These are phyloP conservation scores for Abrostola tripartita DNA, from an alignment of 2,888 invertebrate genomes.

Conservation along the genomic window DNA sequence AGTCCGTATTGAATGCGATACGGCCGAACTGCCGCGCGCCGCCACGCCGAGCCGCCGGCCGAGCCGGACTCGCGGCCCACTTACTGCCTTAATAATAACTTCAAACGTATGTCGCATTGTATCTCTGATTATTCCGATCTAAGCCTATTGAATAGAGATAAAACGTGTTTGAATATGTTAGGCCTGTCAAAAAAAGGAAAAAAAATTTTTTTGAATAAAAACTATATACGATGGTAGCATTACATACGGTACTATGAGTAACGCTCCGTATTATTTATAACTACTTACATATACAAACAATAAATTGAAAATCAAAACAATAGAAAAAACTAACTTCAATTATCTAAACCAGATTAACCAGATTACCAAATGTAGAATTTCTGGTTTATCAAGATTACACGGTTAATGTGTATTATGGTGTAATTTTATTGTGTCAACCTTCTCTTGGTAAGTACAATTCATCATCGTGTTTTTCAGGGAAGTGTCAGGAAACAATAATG, in stretches of 20 bases:
- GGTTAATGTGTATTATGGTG: constrained; percentile 70
- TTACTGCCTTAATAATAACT: constrained; percentile 84
- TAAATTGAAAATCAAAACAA: constrained; percentile 67
- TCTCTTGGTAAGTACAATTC: constrained; percentile 59
- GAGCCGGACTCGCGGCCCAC: constrained; percentile 69
- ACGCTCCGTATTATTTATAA: constrained; percentile 32
- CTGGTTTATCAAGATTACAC: constrained; percentile 79
- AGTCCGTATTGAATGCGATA: constrained; percentile 81
- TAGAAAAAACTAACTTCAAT: constrained; percentile 65
- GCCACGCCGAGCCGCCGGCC: constrained; percentile 20
- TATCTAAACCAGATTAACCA: constrained; percentile 77
- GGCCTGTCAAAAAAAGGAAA: constrained; percentile 63
- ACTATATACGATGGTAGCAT: constrained; percentile 13
- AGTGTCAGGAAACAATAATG: constrained; percentile 78
- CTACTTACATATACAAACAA: constrained; percentile 40
- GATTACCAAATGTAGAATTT: constrained; percentile 74
- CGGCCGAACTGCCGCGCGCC: constrained; percentile 32
- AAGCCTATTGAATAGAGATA: constrained; percentile 82
- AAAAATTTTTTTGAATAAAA: constrained; percentile 30
- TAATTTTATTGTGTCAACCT: constrained; percentile 73
- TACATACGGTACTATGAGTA: constrained; percentile 37
- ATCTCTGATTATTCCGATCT: constrained; percentile 85
- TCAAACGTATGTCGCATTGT: constrained; percentile 85
- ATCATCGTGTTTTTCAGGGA: constrained; percentile 73
- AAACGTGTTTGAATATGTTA: constrained; percentile 74